These are phyloP conservation scores for Diloba caeruleocephala DNA, from an alignment of 2,888 invertebrate genomes.

Conservation along the genomic window DNA sequence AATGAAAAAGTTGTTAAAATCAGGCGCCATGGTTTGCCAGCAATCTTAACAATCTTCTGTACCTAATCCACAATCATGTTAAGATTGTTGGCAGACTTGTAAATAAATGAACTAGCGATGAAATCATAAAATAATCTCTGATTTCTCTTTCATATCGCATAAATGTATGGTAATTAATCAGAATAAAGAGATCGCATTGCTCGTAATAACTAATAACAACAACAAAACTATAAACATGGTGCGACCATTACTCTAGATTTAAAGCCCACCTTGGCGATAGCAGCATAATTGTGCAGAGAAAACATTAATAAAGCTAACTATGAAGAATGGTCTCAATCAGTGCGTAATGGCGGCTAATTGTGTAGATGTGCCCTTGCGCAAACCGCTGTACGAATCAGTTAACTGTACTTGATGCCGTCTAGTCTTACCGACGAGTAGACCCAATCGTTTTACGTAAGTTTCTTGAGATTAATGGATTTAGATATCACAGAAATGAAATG, in stretches of 20 bases:
- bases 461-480: too few relatives aligned
- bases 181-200: constrained; percentile 39
- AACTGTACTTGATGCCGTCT: constrained; percentile 27
- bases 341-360: constrained; percentile 63
- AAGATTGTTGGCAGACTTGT: too few relatives aligned
- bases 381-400: constrained; percentile 32
- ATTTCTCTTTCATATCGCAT: constrained; percentile 23
- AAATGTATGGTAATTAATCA: constrained; percentile 46
- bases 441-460: constrained; percentile 12
- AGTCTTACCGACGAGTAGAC: constrained; percentile 16
- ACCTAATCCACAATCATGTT: too few relatives aligned
- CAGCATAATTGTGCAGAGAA: constrained; percentile 34
- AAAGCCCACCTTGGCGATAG: constrained; percentile 40
- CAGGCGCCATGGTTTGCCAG: too few relatives aligned
- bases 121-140: too few relatives aligned
- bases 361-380: constrained; percentile 55
- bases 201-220: constrained; percentile 35
- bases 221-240: constrained; percentile 35
- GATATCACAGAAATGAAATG: too few relatives aligned
- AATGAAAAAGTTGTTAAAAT: background rate
- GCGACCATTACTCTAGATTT: constrained; percentile 25
- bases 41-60: too few relatives aligned
- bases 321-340: constrained; percentile 61
- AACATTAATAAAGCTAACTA: constrained; percentile 50
- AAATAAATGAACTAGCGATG: too few relatives aligned